These are phyloP conservation scores for Coregonus sp. DNA, from an alignment of 2,797 vertebrate genomes.

Conservation along the genomic window DNA sequence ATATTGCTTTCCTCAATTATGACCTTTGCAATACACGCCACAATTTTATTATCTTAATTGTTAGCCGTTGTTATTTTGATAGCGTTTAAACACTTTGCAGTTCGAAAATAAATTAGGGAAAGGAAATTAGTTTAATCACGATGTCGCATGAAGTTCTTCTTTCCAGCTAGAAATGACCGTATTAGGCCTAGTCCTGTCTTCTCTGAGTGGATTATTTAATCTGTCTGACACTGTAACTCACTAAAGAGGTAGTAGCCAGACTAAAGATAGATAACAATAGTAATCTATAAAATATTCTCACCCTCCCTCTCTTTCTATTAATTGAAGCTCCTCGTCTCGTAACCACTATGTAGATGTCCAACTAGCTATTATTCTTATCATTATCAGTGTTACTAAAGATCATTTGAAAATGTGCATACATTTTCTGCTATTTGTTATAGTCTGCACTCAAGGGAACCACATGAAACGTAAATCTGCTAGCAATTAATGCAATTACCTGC, in stretches of 20 bases:
- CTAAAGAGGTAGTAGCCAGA: slow-evolving; percentile 9
- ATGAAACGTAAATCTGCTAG: neutral
- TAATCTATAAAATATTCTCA: slow-evolving; percentile 31
- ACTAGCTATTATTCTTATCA: too few species aligned
- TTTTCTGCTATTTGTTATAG: neutral
- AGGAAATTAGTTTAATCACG: slow-evolving; percentile 38
- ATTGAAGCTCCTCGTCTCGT: neutral
- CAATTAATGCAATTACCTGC: slow-evolving; percentile 7
- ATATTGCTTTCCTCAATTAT: slow-evolving; percentile 56
- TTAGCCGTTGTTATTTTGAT: slow-evolving; percentile 44
- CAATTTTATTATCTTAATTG: slow-evolving; percentile 58
- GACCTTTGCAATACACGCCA: slow-evolving; percentile 28
- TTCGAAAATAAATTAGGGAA: slow-evolving; percentile 26
- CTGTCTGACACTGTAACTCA: slow-evolving; percentile 8
- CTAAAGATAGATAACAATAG: slow-evolving; percentile 1
- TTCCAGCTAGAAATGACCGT: slow-evolving; percentile 41
- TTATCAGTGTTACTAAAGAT: neutral
- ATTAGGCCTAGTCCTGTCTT: slow-evolving; percentile 16
- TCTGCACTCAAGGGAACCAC: neutral
- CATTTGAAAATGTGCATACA: neutral
- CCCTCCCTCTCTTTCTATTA: slow-evolving; percentile 2
- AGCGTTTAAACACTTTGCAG: slow-evolving; percentile 29
- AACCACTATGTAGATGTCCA: neutral
- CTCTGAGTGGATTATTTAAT: neutral
- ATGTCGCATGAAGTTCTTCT: slow-evolving; percentile 40